Evolutionary conservation across 2,888 invertebrate genomes (phyloP).

Genomic region (Rhamphomyia laevipes): DNA sequence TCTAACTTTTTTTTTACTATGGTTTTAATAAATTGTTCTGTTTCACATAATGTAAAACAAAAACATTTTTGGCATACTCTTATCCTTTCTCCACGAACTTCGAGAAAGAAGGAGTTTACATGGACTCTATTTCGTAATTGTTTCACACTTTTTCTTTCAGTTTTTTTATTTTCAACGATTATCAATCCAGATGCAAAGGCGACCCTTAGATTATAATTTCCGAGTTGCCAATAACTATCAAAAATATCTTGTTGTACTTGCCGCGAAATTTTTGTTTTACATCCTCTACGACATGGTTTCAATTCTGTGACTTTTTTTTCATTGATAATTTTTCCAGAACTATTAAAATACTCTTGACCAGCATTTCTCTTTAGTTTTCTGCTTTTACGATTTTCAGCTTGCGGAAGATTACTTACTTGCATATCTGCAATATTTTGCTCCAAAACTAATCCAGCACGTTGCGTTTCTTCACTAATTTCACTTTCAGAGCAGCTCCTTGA

Average conservation of each 20-base stretch:
- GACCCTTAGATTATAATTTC: background rate
- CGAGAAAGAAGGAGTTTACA: background rate
- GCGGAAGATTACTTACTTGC: no score
- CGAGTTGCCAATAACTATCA: background rate
- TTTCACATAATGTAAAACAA: constrained; percentile 8
- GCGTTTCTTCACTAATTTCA: background rate
- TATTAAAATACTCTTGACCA: background rate
- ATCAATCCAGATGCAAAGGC: background rate
- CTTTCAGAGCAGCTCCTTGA: background rate
- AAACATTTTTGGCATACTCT: constrained; percentile 11
- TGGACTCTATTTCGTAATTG: constrained; percentile 9
- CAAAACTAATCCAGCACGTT: background rate
- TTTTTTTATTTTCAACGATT: background rate
- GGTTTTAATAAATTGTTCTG: constrained; percentile 10
- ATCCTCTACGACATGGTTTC: background rate
- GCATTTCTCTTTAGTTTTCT: background rate
- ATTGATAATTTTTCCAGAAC: background rate
- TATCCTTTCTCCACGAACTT: background rate
- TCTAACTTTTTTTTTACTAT: constrained; percentile 1
- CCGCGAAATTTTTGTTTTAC: background rate
- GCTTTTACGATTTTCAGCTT: background rate
- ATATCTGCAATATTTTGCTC: no score
- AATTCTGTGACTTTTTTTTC: background rate
- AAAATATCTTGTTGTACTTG: constrained; percentile 1
- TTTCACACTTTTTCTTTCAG: background rate